These are phyloP conservation scores for Coecobrya sp. DNA, from an alignment of 2,888 invertebrate species.

Conservation along the genomic window DNA sequence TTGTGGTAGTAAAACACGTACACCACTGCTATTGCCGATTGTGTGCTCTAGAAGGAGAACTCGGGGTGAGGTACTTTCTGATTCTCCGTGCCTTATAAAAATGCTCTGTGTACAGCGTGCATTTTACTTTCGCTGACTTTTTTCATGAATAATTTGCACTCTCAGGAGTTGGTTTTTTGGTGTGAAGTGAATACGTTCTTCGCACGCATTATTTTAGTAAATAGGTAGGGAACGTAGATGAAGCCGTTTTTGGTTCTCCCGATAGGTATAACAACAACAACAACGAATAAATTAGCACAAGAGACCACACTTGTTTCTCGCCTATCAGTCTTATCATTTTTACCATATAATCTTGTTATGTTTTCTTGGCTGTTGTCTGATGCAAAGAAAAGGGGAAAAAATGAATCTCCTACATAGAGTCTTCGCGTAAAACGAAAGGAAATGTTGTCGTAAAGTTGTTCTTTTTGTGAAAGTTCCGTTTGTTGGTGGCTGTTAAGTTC, in stretches of 20 bases:
- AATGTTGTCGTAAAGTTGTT: conserved; percentile 53
- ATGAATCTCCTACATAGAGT: conserved; percentile 41
- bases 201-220: neutral
- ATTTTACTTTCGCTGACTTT: conserved; percentile 24
- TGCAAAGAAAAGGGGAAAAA: conserved; percentile 34
- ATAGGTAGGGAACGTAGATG: neutral
- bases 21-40: neutral
- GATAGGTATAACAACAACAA: conserved; percentile 15
- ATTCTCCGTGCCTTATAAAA: too few species aligned
- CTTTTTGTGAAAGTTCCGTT: conserved; percentile 46
- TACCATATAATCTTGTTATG: conserved; percentile 36
- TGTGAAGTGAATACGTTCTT: neutral
- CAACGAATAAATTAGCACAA: conserved; percentile 72
- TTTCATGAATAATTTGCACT: conserved; percentile 38
- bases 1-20: neutral
- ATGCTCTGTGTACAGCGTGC: neutral
- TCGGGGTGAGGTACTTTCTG: neutral
- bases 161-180: conserved; percentile 4
- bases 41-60: neutral
- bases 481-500: neutral
- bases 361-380: conserved; percentile 3
- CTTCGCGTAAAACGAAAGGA: conserved; percentile 47
- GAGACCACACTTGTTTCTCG: conserved; percentile 46
- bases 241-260: neutral
- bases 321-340: conserved; percentile 62